These are phyloP conservation scores for Lepidocolaptes lacrymiger DNA, from an alignment of 2,797 vertebrate genomes.

Conservation along the genomic window DNA sequence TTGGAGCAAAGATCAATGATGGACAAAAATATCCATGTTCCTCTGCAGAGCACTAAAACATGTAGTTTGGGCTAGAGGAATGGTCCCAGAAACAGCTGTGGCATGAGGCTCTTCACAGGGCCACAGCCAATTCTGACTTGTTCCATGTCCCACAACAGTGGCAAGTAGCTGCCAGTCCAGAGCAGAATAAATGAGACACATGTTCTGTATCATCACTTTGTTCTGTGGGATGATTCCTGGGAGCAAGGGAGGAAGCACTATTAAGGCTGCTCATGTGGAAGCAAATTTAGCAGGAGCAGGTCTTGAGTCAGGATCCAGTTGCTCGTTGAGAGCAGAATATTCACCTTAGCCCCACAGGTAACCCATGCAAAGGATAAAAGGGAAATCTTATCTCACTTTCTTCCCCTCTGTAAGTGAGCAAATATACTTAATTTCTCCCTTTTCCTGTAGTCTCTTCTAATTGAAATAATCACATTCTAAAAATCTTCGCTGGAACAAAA, in stretches of 20 bases:
- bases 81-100: background rate
- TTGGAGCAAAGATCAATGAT: background rate
- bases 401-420: background rate
- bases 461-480: background rate
- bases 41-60: background rate
- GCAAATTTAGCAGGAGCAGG: background rate
- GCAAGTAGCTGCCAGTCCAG: background rate
- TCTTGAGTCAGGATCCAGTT: background rate
- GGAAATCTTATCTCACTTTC: background rate
- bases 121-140: background rate
- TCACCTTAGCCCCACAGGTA: background rate
- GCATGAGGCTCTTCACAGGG: accelerated
- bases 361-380: background rate
- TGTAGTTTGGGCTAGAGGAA: background rate
- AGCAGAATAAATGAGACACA: background rate
- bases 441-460: background rate
- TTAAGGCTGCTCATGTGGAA: background rate
- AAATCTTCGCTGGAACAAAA: background rate
- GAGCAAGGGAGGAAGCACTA: background rate
- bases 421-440: background rate
- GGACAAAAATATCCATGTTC: background rate
- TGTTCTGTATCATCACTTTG: background rate
- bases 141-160: background rate
- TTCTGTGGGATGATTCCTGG: background rate
- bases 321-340: background rate